phyloP scores from a whole-genome alignment of 2,113 vertebrate species.

The rat (Rattus norvegicus) region GRCr8 NC_086026.1:110951001-110951500 shows the following conservation, averaged over 20 bases:
- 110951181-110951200: background rate
- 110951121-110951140: background rate
- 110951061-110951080: background rate
- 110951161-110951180: background rate
- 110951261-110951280: background rate
- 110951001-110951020: background rate
- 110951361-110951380: background rate
- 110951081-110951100: background rate
- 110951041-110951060: background rate
- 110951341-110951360: background rate
- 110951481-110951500: constrained; percentile 59
- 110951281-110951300: background rate
- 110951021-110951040: background rate
- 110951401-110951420: background rate
- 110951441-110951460: constrained; percentile 28
- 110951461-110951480: constrained; percentile 68
- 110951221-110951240: background rate
- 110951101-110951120: background rate
- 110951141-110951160: background rate
- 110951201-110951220: background rate
- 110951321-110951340: background rate
- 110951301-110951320: background rate
- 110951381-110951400: background rate
- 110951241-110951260: background rate
- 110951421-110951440: constrained; percentile 49